Conservation (phyloP, 2,797 vertebrate genomes). For the Enteromius anoplus region DNA sequence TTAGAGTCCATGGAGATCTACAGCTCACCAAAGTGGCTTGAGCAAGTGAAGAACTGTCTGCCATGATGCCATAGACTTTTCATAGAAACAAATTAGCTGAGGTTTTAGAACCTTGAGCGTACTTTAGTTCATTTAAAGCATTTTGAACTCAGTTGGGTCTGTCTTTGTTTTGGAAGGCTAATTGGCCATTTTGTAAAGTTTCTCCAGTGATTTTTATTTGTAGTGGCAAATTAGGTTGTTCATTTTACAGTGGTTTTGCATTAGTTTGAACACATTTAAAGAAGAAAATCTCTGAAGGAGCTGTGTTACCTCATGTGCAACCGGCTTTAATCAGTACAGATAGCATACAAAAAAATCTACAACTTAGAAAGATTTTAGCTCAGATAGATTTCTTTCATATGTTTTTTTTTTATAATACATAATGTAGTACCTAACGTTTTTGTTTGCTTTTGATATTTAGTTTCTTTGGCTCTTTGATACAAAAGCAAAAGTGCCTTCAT, state of each 20-base stretch:
- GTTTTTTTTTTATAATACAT: slow-evolving; percentile 1
- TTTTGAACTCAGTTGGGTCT: neutral
- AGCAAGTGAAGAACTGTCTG: neutral
- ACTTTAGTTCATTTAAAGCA: slow-evolving; percentile 18
- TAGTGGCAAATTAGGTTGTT: neutral
- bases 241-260: neutral
- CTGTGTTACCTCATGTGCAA: neutral
- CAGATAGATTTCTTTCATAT: neutral
- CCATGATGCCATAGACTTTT: slow-evolving; percentile 21
- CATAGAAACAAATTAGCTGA: slow-evolving; percentile 6
- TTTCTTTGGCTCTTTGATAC: slow-evolving; percentile 44
- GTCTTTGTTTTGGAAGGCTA: slow-evolving; percentile 11
- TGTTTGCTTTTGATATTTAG: slow-evolving; percentile 28
- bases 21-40: slow-evolving; percentile 91
- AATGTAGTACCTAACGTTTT: slow-evolving; percentile 10
- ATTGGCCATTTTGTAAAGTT: neutral
- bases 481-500: slow-evolving; percentile 62
- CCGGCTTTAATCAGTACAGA: neutral
- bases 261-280: neutral
- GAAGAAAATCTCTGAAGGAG: neutral
- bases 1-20: slow-evolving; percentile 84
- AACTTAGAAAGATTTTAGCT: neutral
- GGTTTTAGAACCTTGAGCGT: slow-evolving; percentile 7
- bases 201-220: neutral
- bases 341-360: neutral